Evolutionary conservation across 2,797 vertebrate species (phyloP), one percentile per base, ranked within the genome.

Genomic region (Schizothorax lantsangensis): DNA sequence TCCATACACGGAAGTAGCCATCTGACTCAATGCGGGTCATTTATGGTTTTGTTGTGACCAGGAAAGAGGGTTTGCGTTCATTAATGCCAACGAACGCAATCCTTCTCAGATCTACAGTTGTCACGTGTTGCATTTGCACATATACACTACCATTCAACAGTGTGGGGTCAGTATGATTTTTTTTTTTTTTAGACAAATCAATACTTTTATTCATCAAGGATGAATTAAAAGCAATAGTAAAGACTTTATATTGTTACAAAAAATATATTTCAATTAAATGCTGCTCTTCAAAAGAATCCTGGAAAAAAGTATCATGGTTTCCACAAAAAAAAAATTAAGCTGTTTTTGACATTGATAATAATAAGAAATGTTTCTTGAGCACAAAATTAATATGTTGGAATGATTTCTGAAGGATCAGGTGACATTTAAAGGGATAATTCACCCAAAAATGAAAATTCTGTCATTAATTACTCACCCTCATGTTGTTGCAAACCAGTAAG

Each of bases 41-140:
- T 87, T 85, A 85, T 84, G 86, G 66, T 77, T 38, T n/a, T 49
- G 78, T 47, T 88, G 59, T 81, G 78, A 57, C 47, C 59, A 8
- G 36, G 21, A 59, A 69, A 38, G 21, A 33, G 9, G 21, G 52
- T 52, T 79, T 66, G 30, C 1, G 1, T 78, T 84, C 33, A 73
- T 30, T 57, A n/a, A 23, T 73, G 43, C 45, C 43, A 71, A 19
- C 23, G 17, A 62, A 68, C 57, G 54, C 21, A 7, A 14, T 83
- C 38, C n/a, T 9, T 43, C 45, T 66, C 36, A 40, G 68, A 57
- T 62, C 38, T 45, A 21, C 5, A 73, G 19, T 19, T 19, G 15
- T 81, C 62, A 78, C 1, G 4, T 62, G 71, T 77, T 52, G 17
- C 6, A 36, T 26, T 66, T 4, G n/a, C 57, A 36, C 40, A 84